Evolutionary conservation across 2,888 invertebrate genomes (phyloP).

Genomic region (Apotomis betuletana): DNA sequence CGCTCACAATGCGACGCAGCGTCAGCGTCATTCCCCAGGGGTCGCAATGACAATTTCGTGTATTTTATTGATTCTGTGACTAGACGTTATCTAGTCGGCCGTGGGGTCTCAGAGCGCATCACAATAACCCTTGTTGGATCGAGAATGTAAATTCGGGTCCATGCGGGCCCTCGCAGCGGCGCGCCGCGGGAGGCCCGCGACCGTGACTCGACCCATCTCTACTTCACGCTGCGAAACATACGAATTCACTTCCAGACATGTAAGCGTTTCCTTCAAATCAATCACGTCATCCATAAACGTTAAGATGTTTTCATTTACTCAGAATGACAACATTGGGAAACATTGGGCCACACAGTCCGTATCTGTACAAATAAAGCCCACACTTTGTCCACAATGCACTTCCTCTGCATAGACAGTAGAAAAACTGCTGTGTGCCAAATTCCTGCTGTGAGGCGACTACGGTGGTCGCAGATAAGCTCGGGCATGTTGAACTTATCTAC

Average conservation of each 20-base stretch:
- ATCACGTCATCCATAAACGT: constrained; percentile 62
- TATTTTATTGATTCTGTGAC: constrained; percentile 66
- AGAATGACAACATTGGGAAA: constrained; percentile 60
- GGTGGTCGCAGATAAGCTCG: constrained; percentile 52
- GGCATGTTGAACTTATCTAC: constrained; percentile 40
- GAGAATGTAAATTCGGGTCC: constrained; percentile 74
- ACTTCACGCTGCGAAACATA: constrained; percentile 80
- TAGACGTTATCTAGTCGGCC: constrained; percentile 58
- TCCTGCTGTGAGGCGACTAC: constrained; percentile 47
- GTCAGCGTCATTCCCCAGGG: constrained; percentile 52
- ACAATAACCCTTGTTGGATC: constrained; percentile 64
- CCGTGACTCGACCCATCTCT: constrained; percentile 70
- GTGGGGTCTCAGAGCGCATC: constrained; percentile 49
- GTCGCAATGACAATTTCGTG: constrained; percentile 60
- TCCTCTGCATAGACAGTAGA: constrained; percentile 45
- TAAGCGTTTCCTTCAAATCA: constrained; percentile 68
- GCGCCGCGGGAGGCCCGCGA: constrained; percentile 68
- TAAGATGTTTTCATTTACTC: constrained; percentile 57
- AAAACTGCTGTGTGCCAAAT: constrained; percentile 51
- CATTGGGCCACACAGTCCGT: constrained; percentile 59
- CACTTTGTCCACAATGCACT: constrained; percentile 47
- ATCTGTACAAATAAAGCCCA: constrained; percentile 54
- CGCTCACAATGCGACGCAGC: constrained; percentile 50
- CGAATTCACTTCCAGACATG: constrained; percentile 75
- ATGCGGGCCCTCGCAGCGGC: constrained; percentile 63